Conservation (phyloP, 2,113 vertebrate genomes). For the Sorex araneus region DNA sequence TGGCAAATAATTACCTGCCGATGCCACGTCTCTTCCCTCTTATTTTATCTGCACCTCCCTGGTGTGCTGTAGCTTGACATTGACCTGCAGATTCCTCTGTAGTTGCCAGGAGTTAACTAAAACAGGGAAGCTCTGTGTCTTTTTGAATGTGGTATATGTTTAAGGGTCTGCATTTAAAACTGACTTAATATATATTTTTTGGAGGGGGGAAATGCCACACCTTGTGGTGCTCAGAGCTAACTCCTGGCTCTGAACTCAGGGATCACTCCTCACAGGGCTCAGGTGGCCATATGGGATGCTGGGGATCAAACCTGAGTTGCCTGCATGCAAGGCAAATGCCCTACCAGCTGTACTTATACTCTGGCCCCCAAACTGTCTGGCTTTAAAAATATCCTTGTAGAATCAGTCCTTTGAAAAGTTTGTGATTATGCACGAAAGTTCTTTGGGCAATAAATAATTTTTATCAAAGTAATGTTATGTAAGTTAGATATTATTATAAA, state of each 20-base stretch:
- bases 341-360: no score
- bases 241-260: no score
- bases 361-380: not conserved
- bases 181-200: no score
- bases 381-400: not conserved
- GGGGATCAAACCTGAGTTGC: no score
- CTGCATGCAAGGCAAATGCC: no score
- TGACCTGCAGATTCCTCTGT: not conserved
- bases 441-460: no score
- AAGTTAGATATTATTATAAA: no score
- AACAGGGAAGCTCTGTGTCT: not conserved
- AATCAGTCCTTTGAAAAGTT: conserved; percentile 23
- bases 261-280: no score
- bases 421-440: not conserved
- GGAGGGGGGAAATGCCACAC: no score
- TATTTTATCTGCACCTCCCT: conserved; percentile 46
- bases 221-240: no score
- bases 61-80: conserved; percentile 21
- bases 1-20: conserved; percentile 43
- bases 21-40: conserved; percentile 1
- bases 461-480: no score
- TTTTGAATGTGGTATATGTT: not conserved
- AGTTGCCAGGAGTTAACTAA: conserved; percentile 31
- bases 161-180: not conserved
- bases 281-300: no score